A percentile compares a stretch with the other conserved stretches of the same genome.
Evolutionary conservation across 2,113 vertebrate genomes (phyloP).

Genomic region (Caranx ignobilis): DNA sequence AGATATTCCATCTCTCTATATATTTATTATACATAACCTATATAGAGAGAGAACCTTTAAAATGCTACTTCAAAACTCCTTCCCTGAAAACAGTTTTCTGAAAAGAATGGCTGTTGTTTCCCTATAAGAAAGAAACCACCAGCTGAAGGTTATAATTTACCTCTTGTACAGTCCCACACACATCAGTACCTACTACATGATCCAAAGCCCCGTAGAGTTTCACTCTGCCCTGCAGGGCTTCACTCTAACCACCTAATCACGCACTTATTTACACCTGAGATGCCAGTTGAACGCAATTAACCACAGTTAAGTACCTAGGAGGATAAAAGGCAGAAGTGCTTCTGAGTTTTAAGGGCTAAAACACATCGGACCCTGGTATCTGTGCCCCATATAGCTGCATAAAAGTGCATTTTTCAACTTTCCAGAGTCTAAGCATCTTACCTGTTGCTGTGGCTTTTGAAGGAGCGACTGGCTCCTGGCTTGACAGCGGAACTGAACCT

Average conservation of each 20-base stretch:
- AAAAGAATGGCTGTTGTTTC: background rate
- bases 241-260: slow-evolving; percentile 39
- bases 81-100: background rate
- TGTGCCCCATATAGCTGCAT: background rate
- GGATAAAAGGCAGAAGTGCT: slow-evolving; percentile 17
- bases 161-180: slow-evolving; percentile 6
- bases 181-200: background rate
- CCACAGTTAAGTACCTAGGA: slow-evolving; percentile 23
- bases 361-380: background rate
- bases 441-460: slow-evolving; percentile 76
- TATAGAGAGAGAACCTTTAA: background rate
- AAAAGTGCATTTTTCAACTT: slow-evolving; percentile 32
- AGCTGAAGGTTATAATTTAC: slow-evolving; percentile 1
- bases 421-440: slow-evolving; percentile 41
- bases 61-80: background rate
- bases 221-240: slow-evolving; percentile 23
- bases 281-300: slow-evolving; percentile 48
- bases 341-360: background rate
- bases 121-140: background rate
- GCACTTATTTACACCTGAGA: slow-evolving; percentile 47
- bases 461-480: slow-evolving; percentile 61
- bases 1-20: background rate
- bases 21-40: background rate
- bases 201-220: slow-evolving; percentile 17
- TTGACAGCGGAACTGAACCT: slow-evolving; percentile 14